Percentiles rank a stretch among this genome's conserved stretches.
phyloP scores from a whole-genome alignment of 1,140 invertebrate genomes.

The Acromyrmex echinatior region DNA sequence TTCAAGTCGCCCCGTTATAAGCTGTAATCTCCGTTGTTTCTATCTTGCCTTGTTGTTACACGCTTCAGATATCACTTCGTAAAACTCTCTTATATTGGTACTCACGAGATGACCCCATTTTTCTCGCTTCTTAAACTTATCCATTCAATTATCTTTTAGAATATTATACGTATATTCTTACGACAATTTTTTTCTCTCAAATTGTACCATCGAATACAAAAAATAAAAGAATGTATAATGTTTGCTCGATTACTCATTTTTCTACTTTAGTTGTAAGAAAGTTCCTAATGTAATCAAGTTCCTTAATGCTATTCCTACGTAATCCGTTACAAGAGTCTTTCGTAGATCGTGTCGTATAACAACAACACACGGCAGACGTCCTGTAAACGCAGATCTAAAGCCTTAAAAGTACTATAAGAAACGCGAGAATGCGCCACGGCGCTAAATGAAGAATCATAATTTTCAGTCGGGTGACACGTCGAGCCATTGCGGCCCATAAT shows the following conservation, averaged over 20 bases:
- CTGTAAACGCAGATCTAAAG: conserved; percentile 62
- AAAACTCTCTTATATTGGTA: not conserved
- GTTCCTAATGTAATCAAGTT: not conserved
- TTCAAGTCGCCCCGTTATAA: conserved; percentile 68
- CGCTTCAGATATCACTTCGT: not conserved
- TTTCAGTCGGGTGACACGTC: conserved; percentile 79
- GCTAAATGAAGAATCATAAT: conserved; percentile 84
- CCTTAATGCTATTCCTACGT: not conserved
- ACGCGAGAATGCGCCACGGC: conserved; percentile 53
- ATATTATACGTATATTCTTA: not conserved
- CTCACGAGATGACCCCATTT: not conserved
- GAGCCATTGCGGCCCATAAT: conserved; percentile 76
- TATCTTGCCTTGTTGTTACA: not conserved
- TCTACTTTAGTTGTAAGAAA: not conserved
- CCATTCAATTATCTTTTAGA: conserved; percentile 28
- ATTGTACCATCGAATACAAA: not conserved
- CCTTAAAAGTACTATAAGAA: conserved; percentile 73
- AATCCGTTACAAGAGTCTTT: not conserved
- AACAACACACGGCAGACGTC: conserved; percentile 20
- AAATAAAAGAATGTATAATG: not conserved
- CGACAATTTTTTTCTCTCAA: not conserved
- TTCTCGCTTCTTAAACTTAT: conserved; percentile 26
- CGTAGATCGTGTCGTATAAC: conserved; percentile 5
- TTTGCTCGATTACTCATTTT: not conserved
- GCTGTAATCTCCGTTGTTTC: conserved; percentile 70